These are phyloP conservation scores for Thysanoteuthis rhombus DNA, from an alignment of 2,888 invertebrate genomes.

Conservation along the genomic window DNA sequence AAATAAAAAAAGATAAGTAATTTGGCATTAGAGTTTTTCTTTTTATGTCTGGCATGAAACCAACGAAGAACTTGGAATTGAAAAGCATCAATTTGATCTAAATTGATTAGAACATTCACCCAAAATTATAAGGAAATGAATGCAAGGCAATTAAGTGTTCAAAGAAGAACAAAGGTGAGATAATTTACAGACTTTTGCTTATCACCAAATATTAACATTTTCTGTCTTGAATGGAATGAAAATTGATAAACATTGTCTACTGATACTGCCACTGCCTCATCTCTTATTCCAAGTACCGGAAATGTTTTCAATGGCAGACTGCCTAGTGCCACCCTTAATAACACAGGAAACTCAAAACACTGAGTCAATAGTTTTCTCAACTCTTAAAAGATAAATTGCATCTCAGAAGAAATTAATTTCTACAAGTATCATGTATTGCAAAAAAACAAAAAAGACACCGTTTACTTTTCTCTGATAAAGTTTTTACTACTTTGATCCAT, in stretches of 20 bases:
- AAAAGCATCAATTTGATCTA: neutral
- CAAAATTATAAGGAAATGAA: neutral
- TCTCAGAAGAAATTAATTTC: neutral
- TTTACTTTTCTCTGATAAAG: no score
- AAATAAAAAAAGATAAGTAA: neutral
- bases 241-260: neutral
- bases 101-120: neutral
- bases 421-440: neutral
- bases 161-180: neutral
- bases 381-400: neutral
- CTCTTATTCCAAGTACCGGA: neutral
- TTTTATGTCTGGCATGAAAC: neutral
- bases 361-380: neutral
- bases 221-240: neutral
- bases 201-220: neutral
- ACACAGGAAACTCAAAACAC: neutral
- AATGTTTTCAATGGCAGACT: neutral
- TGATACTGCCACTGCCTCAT: neutral
- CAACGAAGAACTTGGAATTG: conserved; percentile 12
- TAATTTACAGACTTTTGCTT: conserved; percentile 12
- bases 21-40: neutral
- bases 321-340: neutral
- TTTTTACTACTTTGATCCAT: no score
- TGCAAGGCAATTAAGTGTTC: neutral
- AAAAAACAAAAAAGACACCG: no score